Base-by-base conservation (phyloP, 2,113 vertebrate species). In the Pogonocichla stellata region DNA sequence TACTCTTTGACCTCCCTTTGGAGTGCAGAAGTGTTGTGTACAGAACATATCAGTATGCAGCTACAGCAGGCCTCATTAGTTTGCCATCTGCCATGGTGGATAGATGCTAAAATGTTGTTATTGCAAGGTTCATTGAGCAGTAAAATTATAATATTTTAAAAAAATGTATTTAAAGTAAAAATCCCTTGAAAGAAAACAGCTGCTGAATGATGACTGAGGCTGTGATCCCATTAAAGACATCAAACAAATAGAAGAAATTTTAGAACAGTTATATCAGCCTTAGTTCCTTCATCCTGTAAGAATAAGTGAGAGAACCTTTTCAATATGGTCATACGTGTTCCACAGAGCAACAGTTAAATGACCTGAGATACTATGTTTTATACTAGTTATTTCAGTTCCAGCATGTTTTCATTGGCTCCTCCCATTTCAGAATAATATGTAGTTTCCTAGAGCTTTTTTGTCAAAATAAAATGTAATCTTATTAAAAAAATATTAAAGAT, bases 41-140 rank as follows among this genome's bases (percentile, higher is more conserved):
- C 82, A 89, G 95, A 97, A 97, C 93, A 96, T 97, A 98, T 98
- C 97, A 98, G 97, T 98, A 98, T 98, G 97, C 97, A 97, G 93
- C 94, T 95, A 95, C 86, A 97, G 87, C 96, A 98, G 96, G 96
- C 96, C 98, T 99, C 98, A 99, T 99, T 98, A 99, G 96, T 97
- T 98, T 97, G 93, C 98, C 98, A 99, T 99, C 98, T 99, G 98
- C 96, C 96, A 93, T 97, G 94, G 96, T 69, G 73, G 97, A 97
- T 98, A 98, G 98, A 98, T 98, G 97, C 97, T 98, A 97, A 98
- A 99, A 98, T 97, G 97, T 98, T 98, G 96, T 97, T 98, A 97
- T 98, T 98, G 96, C 91, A 98, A 98, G 97, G 97, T 98, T 98
- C 98, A 98, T 98, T 98, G 98, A 98, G 96, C 97, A 98, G 94